Conservation (phyloP, 2,113 vertebrate genomes). For the Nibea albiflora region DNA sequence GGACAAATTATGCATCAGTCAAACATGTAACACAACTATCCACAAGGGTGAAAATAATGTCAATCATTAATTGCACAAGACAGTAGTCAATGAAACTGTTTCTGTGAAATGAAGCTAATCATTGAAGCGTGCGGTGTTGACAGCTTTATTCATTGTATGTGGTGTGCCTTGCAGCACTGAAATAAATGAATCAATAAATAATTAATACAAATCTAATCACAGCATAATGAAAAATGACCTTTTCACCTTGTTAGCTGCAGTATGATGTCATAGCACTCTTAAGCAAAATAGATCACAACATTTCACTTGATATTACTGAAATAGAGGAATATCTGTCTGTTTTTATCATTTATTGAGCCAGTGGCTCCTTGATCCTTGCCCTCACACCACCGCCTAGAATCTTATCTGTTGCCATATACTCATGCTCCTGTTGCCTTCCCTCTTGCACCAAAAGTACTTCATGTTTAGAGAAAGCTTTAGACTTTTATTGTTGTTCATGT, state of each 20-base stretch:
- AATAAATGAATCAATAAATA: conserved; percentile 23
- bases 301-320: no score
- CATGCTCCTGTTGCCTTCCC: no score
- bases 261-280: background rate
- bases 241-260: conserved; percentile 15
- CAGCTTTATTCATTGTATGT: conserved; percentile 5
- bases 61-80: background rate
- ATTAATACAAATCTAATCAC: conserved; percentile 24
- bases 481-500: no score
- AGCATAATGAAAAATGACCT: conserved; percentile 8
- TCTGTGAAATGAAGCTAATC: background rate
- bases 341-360: no score
- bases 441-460: no score
- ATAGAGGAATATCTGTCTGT: no score
- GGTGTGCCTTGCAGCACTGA: background rate
- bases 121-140: background rate
- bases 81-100: background rate
- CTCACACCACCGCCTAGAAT: no score
- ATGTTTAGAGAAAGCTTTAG: no score
- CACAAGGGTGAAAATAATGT: background rate
- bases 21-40: background rate
- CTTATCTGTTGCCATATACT: no score
- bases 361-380: no score
- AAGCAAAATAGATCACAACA: background rate
- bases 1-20: background rate